Percentiles rank a stretch among this genome's conserved stretches.
Conservation (phyloP, 2,888 invertebrate genomes). For the Megaustenia siamemsis region DNA sequence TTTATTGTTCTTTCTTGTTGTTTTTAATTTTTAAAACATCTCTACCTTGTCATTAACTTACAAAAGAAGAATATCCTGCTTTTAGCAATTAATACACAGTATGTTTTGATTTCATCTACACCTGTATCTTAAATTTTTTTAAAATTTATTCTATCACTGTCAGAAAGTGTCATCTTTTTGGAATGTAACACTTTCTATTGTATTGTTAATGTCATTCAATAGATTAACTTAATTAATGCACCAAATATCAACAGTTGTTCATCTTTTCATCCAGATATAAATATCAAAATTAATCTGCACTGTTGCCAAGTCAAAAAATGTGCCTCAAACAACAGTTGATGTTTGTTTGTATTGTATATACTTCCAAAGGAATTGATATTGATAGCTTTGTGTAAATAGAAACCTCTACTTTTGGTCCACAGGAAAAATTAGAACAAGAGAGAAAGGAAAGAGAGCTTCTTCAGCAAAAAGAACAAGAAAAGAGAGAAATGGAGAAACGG, state of each 20-base stretch:
- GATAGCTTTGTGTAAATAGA: neutral
- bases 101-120: no score
- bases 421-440: constrained; percentile 66
- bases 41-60: no score
- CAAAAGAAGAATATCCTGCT: no score
- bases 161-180: neutral
- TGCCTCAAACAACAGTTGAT: neutral
- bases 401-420: constrained; percentile 13
- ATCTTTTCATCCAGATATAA: no score
- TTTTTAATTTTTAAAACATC: no score
- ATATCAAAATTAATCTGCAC: no score
- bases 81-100: no score
- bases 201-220: neutral
- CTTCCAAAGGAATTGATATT: neutral
- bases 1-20: no score
- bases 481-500: constrained; percentile 48
- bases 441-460: constrained; percentile 57
- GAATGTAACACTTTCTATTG: neutral
- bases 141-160: no score
- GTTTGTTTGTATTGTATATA: neutral
- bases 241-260: neutral
- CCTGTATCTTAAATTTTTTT: no score
- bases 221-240: neutral
- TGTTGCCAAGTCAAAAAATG: neutral
- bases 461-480: constrained; percentile 54